Percentiles rank a stretch among this genome's conserved stretches.
phyloP scores from a whole-genome alignment of 2,888 invertebrate genomes.

The Caradrina kadenii region DNA sequence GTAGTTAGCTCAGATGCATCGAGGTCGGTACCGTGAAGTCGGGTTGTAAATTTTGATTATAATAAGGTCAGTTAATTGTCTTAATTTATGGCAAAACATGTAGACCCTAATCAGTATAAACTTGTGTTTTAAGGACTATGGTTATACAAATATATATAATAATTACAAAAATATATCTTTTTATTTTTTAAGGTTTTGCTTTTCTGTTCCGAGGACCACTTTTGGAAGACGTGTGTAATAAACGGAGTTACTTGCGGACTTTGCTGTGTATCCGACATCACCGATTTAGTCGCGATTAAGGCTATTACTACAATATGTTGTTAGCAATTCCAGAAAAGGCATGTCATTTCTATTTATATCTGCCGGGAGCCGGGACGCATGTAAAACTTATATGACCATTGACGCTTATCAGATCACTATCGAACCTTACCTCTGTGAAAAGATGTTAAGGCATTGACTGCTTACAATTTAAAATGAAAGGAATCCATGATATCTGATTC shows the following conservation, averaged over 20 bases:
- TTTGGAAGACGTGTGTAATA: conserved; percentile 15
- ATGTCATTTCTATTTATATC: conserved; percentile 66
- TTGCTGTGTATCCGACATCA: conserved; percentile 25
- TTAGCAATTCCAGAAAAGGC: conserved; percentile 54
- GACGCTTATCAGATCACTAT: neutral
- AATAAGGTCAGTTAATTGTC: too few relatives aligned
- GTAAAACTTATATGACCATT: conserved; percentile 5
- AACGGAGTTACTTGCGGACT: conserved; percentile 9
- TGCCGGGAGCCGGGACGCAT: conserved; percentile 6
- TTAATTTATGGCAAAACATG: too few relatives aligned
- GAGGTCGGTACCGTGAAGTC: too few relatives aligned
- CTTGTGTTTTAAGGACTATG: too few relatives aligned
- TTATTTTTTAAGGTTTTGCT: neutral
- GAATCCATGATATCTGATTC: neutral
- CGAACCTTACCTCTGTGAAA: neutral
- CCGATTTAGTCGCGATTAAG: conserved; percentile 64
- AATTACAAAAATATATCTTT: too few relatives aligned
- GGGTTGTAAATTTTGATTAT: too few relatives aligned
- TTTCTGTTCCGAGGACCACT: neutral
- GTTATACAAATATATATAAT: too few relatives aligned
- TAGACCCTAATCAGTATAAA: too few relatives aligned
- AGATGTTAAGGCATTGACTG: neutral
- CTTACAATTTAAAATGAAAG: neutral
- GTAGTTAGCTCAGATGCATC: too few relatives aligned
- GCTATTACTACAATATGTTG: conserved; percentile 43